Conservation (phyloP, 2,113 vertebrate species). For the Odontesthes bonariensis region DNA sequence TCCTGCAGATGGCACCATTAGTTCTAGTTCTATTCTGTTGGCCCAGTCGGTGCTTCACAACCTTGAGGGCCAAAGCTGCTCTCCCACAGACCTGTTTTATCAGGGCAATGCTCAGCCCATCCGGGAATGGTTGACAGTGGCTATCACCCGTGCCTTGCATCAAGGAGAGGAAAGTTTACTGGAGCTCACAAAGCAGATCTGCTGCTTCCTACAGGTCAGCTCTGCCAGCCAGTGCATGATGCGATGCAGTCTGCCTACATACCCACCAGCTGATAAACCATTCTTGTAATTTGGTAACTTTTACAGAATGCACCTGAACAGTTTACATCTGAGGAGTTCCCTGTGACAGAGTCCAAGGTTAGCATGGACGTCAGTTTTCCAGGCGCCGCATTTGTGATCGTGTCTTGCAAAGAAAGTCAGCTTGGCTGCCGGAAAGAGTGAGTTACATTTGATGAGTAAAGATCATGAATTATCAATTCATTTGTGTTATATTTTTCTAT, state of each 20-base stretch:
- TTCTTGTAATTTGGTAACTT: slow-evolving; percentile 4
- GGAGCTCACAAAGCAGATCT: slow-evolving; percentile 96
- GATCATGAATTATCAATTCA: neutral
- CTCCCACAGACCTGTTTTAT: slow-evolving; percentile 96
- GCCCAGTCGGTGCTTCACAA: slow-evolving; percentile 95
- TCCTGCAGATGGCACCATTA: slow-evolving; percentile 92
- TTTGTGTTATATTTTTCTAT: neutral
- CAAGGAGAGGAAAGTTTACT: slow-evolving; percentile 96
- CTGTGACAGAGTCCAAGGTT: slow-evolving; percentile 94
- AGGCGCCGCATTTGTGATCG: slow-evolving; percentile 93
- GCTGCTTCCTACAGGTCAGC: slow-evolving; percentile 93
- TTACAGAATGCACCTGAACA: slow-evolving; percentile 93
- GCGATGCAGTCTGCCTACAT: neutral
- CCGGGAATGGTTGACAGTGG: slow-evolving; percentile 94
- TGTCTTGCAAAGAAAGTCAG: slow-evolving; percentile 97
- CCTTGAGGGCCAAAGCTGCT: slow-evolving; percentile 92
- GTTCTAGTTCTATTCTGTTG: slow-evolving; percentile 92
- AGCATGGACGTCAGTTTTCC: slow-evolving; percentile 98
- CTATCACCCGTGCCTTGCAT: slow-evolving; percentile 94
- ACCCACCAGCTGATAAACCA: neutral
- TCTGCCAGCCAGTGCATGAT: neutral
- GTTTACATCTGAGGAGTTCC: slow-evolving; percentile 96
- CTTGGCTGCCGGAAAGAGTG: slow-evolving; percentile 97
- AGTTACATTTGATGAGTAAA: slow-evolving; percentile 62
- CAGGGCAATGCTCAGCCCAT: slow-evolving; percentile 92